phyloP scores from a whole-genome alignment of 1,140 invertebrate genomes.

The Bilobella aurantiaca region DNA sequence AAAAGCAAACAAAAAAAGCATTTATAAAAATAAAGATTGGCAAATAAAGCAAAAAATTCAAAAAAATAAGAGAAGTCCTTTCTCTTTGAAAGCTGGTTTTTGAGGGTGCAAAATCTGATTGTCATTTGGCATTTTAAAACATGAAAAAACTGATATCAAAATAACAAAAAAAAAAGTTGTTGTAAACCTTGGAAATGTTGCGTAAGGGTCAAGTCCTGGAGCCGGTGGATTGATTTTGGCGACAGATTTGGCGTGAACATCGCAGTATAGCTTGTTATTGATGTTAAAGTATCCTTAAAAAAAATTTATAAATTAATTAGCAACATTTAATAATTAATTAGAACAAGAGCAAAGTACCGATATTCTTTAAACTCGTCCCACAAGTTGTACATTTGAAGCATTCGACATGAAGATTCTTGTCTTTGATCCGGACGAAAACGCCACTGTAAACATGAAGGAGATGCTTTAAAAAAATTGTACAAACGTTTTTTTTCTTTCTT shows the following conservation, averaged over 20 bases:
- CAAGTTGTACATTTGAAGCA: constrained; percentile 95
- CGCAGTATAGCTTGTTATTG: constrained; percentile 91
- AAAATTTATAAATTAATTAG: background rate
- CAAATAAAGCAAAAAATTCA: no score
- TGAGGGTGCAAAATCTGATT: no score
- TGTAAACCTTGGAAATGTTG: background rate
- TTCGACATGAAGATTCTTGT: constrained; percentile 89
- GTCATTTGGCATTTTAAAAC: no score
- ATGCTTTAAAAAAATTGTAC: no score
- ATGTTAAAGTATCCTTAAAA: constrained; percentile 74
- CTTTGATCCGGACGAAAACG: constrained; percentile 90
- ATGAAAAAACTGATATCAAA: no score
- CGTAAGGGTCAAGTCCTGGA: constrained; percentile 21
- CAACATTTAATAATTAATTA: background rate
- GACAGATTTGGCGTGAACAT: constrained; percentile 83
- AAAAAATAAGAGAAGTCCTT: no score
- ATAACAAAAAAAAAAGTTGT: background rate
- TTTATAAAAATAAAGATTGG: no score
- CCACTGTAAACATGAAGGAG: constrained; percentile 52
- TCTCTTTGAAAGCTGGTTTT: no score
- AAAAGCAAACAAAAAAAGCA: no score
- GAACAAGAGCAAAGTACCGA: constrained; percentile 44
- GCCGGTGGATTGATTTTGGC: constrained; percentile 65
- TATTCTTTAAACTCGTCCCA: constrained; percentile 86
- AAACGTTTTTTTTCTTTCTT: background rate